These are phyloP conservation scores for Chromoteleia sp. DNA, from an alignment of 2,888 invertebrate genomes.

Conservation along the genomic window DNA sequence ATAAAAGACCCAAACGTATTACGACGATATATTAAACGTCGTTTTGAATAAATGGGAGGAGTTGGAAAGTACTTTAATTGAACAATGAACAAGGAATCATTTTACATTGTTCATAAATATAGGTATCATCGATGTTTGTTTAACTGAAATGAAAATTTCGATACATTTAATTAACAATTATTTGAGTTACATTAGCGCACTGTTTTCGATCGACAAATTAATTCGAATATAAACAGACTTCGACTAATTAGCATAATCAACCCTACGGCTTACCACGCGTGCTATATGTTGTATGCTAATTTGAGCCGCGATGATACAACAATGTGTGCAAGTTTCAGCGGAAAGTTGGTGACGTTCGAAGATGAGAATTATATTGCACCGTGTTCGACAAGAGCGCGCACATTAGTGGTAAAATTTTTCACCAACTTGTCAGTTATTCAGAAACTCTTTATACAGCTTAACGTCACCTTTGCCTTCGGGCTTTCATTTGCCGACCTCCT, in stretches of 20 bases:
- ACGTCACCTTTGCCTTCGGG: conserved; percentile 9
- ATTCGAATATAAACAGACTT: conserved; percentile 45
- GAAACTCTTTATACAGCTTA: conserved; percentile 29
- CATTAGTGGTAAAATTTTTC: conserved; percentile 27
- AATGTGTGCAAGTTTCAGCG: conserved; percentile 23
- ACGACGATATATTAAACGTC: no score
- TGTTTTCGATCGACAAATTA: conserved; percentile 39
- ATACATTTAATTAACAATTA: conserved; percentile 8
- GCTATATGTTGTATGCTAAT: conserved; percentile 49
- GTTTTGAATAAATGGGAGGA: no score
- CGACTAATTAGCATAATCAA: conserved; percentile 47
- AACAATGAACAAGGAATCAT: no score
- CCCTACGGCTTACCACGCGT: conserved; percentile 24
- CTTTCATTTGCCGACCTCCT: conserved; percentile 30
- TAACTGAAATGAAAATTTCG: neutral
- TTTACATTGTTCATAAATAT: no score
- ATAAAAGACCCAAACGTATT: no score
- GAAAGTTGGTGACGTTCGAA: conserved; percentile 35
- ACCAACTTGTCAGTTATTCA: conserved; percentile 34
- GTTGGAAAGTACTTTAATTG: no score
- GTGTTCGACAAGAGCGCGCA: conserved; percentile 28
- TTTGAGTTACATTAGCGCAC: conserved; percentile 13
- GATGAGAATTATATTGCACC: conserved; percentile 34
- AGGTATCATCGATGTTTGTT: no score
- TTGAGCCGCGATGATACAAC: conserved; percentile 26